These are phyloP conservation scores for Pachycephus smyrnensis DNA, from an alignment of 2,888 invertebrate species.

Conservation along the genomic window DNA sequence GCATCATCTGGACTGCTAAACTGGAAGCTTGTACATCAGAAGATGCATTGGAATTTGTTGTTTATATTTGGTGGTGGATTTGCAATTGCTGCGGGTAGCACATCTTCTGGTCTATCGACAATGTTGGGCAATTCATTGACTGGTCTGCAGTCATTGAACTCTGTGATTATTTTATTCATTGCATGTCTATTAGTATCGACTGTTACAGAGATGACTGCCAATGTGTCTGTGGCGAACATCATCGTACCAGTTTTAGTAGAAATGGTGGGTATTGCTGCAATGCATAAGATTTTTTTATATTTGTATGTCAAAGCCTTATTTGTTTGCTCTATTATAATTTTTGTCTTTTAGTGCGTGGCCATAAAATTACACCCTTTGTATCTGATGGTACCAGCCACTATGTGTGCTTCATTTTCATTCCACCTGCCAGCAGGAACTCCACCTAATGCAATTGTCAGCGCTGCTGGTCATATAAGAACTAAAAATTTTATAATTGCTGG, in stretches of 20 bases:
- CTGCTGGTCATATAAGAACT: slow-evolving; percentile 83
- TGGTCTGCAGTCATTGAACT: slow-evolving; percentile 75
- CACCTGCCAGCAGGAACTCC: slow-evolving; percentile 96
- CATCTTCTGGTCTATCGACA: slow-evolving; percentile 81
- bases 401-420: slow-evolving; percentile 93
- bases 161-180: slow-evolving; percentile 77
- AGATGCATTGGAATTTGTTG: slow-evolving; percentile 91
- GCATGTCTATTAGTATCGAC: slow-evolving; percentile 83
- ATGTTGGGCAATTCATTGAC: slow-evolving; percentile 80
- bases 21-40: slow-evolving; percentile 87
- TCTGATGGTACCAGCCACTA: slow-evolving; percentile 88
- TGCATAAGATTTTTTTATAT: neutral
- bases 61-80: slow-evolving; percentile 92
- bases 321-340: slow-evolving; percentile 5
- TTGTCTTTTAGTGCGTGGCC: slow-evolving; percentile 73
- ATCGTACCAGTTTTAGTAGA: slow-evolving; percentile 86
- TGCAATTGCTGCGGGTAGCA: slow-evolving; percentile 89
- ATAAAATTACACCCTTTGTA: slow-evolving; percentile 86
- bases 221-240: slow-evolving; percentile 91
- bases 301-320: neutral
- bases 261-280: slow-evolving; percentile 70
- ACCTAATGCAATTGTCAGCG: slow-evolving; percentile 93
- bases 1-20: slow-evolving; percentile 80
- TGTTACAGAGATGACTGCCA: slow-evolving; percentile 90
- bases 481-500: slow-evolving; percentile 85